Percentiles rank a stretch among this genome's conserved stretches.
phyloP scores from a whole-genome alignment of 2,797 vertebrate species.

The Muscicapa striata region DNA sequence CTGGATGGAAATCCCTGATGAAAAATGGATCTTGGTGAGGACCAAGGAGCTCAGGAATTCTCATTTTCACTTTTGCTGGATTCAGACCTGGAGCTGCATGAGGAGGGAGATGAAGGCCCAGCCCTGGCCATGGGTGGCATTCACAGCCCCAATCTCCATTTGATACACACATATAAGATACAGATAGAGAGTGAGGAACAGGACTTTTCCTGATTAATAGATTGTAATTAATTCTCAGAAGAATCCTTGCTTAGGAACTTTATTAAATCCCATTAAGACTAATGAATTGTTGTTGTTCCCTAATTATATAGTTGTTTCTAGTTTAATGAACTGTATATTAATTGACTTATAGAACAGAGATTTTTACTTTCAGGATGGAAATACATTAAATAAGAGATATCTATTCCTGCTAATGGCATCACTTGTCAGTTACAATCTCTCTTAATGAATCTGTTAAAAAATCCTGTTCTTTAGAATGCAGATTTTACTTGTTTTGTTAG shows the following conservation, averaged over 20 bases:
- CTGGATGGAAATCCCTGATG: neutral
- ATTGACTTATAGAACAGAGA: conserved; percentile 42
- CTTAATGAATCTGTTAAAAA: neutral
- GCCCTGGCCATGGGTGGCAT: neutral
- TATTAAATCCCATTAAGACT: conserved; percentile 72
- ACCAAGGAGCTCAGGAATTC: neutral
- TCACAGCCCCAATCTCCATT: fast-evolving
- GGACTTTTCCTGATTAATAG: conserved; percentile 14
- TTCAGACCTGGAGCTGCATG: fast-evolving
- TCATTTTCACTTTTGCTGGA: neutral
- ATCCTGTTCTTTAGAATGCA: neutral
- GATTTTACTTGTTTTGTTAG: neutral
- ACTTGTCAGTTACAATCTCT: neutral
- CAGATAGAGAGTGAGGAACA: neutral
- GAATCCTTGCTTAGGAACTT: conserved; percentile 62
- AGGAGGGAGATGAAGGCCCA: neutral
- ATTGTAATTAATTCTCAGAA: conserved; percentile 69
- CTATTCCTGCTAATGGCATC: neutral
- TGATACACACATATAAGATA: too few relatives aligned
- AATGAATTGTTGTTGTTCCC: conserved; percentile 76
- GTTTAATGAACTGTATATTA: conserved; percentile 70
- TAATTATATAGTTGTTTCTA: conserved; percentile 67
- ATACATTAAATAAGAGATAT: neutral
- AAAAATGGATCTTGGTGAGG: neutral
- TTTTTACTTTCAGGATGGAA: conserved; percentile 29